phyloP scores from a whole-genome alignment of 2,797 vertebrate species.

The Ptychadena robeensis region DNA sequence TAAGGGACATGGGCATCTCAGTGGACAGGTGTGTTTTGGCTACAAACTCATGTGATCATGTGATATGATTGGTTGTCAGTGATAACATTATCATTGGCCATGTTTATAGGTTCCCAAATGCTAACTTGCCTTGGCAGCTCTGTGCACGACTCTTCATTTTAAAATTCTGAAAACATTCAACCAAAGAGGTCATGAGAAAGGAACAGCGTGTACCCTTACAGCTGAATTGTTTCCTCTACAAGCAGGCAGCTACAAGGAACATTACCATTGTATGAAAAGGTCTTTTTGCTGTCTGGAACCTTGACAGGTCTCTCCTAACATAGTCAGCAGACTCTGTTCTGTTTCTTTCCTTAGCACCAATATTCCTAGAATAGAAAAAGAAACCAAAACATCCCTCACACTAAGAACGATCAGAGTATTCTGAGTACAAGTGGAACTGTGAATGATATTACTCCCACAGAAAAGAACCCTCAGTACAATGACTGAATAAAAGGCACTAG shows the following conservation, averaged over 20 bases:
- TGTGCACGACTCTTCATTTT: background rate
- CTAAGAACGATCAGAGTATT: background rate
- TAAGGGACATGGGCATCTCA: too few relatives aligned
- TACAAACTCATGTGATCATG: too few relatives aligned
- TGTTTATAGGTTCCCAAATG: too few relatives aligned
- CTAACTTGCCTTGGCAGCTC: too few relatives aligned
- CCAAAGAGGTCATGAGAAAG: background rate
- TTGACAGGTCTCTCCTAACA: background rate
- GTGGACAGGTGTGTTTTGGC: too few relatives aligned
- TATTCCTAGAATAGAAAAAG: background rate
- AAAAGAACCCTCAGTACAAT: background rate
- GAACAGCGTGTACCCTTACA: background rate
- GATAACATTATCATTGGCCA: too few relatives aligned
- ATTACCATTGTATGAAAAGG: background rate
- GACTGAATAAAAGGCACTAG: background rate
- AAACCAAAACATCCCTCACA: background rate
- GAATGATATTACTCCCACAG: background rate
- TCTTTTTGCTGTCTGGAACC: background rate
- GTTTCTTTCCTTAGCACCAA: background rate
- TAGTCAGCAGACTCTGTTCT: background rate
- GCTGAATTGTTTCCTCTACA: constrained; percentile 8
- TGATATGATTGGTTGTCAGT: too few relatives aligned
- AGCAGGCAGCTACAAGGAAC: background rate
- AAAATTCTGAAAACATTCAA: background rate
- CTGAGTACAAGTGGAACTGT: background rate